Evolutionary conservation across 2,888 invertebrate species (phyloP).

Genomic region (Geotrupes spiniger): DNA sequence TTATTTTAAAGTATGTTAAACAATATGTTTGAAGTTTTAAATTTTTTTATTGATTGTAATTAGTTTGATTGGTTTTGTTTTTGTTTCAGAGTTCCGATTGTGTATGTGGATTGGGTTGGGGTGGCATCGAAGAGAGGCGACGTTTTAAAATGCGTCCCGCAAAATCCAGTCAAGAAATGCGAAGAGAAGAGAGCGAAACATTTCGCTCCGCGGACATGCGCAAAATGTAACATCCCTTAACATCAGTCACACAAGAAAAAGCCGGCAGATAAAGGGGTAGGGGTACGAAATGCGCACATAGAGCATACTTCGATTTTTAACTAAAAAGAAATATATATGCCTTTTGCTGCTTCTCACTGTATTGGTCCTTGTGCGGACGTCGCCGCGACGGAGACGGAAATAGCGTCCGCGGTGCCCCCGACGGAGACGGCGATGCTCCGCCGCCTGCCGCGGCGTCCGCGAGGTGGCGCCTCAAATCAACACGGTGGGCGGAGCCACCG

Average conservation of each 20-base stretch:
- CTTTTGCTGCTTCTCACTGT: conserved; percentile 40
- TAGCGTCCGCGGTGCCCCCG: conserved; percentile 40
- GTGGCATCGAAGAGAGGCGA: too few relatives aligned
- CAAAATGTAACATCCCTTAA: conserved; percentile 36
- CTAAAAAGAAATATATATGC: conserved; percentile 50
- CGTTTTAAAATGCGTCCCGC: conserved; percentile 17
- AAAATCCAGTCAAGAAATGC: conserved; percentile 19
- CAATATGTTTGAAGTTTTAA: too few relatives aligned
- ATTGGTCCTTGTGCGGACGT: conserved; percentile 40
- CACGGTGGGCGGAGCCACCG: conserved; percentile 63
- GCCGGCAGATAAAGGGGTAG: conserved; percentile 41
- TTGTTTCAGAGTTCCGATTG: too few relatives aligned
- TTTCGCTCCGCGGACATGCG: conserved; percentile 26
- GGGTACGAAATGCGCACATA: conserved; percentile 40
- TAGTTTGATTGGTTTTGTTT: too few relatives aligned
- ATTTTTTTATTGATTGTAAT: too few relatives aligned
- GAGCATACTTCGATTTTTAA: conserved; percentile 50
- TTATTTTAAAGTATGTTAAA: too few relatives aligned
- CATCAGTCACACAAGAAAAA: conserved; percentile 45
- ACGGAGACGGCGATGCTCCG: conserved; percentile 49
- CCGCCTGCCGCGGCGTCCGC: conserved; percentile 29
- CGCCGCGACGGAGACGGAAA: conserved; percentile 27
- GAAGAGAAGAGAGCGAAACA: conserved; percentile 24
- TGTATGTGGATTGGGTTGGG: too few relatives aligned
- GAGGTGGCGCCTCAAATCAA: conserved; percentile 49